A percentile compares a stretch with the other conserved stretches of the same genome.
Conservation (phyloP, 2,113 vertebrate species). For the Copsychus sechellarum region DNA sequence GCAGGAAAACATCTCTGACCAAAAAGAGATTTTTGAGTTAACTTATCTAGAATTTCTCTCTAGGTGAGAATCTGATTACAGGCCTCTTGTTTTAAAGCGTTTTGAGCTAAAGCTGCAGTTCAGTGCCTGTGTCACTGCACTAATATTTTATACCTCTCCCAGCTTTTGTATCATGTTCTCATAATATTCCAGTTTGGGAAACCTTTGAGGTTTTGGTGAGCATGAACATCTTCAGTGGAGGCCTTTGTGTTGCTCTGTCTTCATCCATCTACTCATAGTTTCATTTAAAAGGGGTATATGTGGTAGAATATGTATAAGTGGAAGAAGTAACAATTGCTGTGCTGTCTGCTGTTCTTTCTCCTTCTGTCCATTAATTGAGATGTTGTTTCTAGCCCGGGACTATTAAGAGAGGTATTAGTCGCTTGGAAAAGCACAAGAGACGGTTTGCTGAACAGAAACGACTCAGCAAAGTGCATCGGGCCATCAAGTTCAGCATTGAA, state of each 20-base stretch:
- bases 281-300: not conserved
- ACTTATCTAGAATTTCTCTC: not conserved
- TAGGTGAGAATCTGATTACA: not conserved
- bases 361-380: constrained; percentile 72
- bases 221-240: not conserved
- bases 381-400: constrained; percentile 81
- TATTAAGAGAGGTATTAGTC: constrained; percentile 86
- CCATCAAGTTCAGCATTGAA: constrained; percentile 97
- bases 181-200: not conserved
- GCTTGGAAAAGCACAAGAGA: constrained; percentile 96
- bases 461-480: constrained; percentile 81
- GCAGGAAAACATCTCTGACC: not conserved
- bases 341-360: constrained; percentile 60
- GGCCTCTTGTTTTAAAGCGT: not conserved
- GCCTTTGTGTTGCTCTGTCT: not conserved
- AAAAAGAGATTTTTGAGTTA: not conserved
- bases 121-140: not conserved
- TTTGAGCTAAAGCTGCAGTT: not conserved
- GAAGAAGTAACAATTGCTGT: constrained; percentile 30
- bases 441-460: constrained; percentile 90
- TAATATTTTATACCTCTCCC: not conserved
- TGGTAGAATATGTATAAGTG: not conserved
- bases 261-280: not conserved
- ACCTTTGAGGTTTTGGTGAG: not conserved
- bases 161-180: not conserved